Evolutionary conservation across 2,888 invertebrate genomes (phyloP).

Genomic region (Cyclophora albipunctata): DNA sequence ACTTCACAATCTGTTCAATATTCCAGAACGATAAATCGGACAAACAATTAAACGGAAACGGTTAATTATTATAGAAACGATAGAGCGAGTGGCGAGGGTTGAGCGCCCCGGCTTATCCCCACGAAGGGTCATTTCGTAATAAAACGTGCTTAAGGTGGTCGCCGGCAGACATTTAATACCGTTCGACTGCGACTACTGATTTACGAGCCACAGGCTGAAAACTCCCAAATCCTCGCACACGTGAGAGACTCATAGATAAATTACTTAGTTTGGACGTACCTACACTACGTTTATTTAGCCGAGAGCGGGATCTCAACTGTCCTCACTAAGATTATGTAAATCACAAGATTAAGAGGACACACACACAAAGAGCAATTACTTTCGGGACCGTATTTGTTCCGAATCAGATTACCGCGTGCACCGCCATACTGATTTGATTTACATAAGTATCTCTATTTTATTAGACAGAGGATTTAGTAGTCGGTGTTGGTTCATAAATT

Average conservation of each 20-base stretch:
- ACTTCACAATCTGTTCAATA: constrained; percentile 1
- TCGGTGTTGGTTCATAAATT: no score
- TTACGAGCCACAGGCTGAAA: constrained; percentile 32
- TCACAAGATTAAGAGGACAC: constrained; percentile 1
- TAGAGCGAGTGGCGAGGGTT: constrained; percentile 9
- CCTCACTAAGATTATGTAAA: constrained; percentile 9
- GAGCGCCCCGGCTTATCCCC: constrained; percentile 14
- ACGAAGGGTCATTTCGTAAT: constrained; percentile 25
- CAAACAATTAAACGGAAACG: constrained; percentile 22
- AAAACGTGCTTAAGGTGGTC: constrained; percentile 31
- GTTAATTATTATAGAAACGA: constrained; percentile 16
- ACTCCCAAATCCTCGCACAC: constrained; percentile 29
- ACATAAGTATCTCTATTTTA: no score
- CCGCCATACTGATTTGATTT: no score
- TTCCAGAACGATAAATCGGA: constrained; percentile 8
- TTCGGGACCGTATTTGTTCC: not conserved
- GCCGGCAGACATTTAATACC: constrained; percentile 30
- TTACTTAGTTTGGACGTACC: constrained; percentile 36
- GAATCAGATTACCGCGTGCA: no score
- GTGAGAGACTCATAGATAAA: constrained; percentile 30
- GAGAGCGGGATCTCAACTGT: no score
- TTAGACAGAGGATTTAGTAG: no score
- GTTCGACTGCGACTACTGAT: constrained; percentile 30
- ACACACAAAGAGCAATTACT: no score
- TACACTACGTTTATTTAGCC: not conserved